Base-by-base conservation (phyloP, 2,797 vertebrate species). In the Sebastes vulpes region DNA sequence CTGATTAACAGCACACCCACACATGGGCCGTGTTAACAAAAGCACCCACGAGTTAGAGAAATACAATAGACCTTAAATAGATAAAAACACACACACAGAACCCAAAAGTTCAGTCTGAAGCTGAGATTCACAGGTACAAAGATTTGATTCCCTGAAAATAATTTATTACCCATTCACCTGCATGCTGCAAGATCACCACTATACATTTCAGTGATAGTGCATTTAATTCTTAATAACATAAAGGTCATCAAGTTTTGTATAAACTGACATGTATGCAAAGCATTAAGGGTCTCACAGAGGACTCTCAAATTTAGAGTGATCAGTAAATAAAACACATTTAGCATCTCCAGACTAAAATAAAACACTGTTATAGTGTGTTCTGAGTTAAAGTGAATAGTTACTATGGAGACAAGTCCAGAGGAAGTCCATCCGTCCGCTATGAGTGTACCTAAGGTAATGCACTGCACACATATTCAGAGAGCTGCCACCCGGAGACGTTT, bases 401-500 rank as follows among this genome's bases (percentile, higher is more conserved):
- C 20, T 68, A 23, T 48, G 14, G 2, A 26, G 3, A 52, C 7
- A 25, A 69, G 11, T 29, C 54, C 25, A 54, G 16, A 73, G 21
- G 16, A 65, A 60, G 46, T n/a, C 9, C 5, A 23, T 48, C 50
- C 2, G 5, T 72, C 75, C 65, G 76, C 83, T 83, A 0, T 70
- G 52, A 84, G 79, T 28, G 18, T 5, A 23, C 21, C 59, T 61
- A 46, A 80, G 29, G 35, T 35, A 76, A 85, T 79, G 81, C 89
- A 91, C 28, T 83, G 79, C 80, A 89, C 74, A 86, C 75, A 89
- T 28, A 32, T 69, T 76, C 65, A 72, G 58, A 73, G 59, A 79
- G 68, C 72, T 67, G 64, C 75, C 83, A 90, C 86, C 86, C 50
- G 54, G 23, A 3, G 32, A 82, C 6, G 38, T 60, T 26, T 65